Conservation (phyloP, 1,140 invertebrate genomes). For the Anoplolepis gracilipes region DNA sequence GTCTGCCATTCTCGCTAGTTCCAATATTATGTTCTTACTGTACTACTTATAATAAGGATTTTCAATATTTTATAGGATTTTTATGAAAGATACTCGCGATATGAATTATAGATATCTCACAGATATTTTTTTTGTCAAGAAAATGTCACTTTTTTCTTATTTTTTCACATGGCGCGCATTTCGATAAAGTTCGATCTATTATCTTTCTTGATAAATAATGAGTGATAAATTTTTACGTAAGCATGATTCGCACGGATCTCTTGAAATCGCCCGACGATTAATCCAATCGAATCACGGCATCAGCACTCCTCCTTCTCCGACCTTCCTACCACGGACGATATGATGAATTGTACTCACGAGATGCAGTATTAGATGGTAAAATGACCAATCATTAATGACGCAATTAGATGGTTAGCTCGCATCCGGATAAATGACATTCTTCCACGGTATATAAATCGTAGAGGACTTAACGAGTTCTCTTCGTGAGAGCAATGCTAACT, state of each 20-base stretch:
- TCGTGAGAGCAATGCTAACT: not conserved
- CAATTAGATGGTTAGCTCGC: conserved; percentile 39
- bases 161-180: not conserved
- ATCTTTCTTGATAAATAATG: not conserved
- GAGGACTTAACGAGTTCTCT: not conserved
- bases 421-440: conserved; percentile 42
- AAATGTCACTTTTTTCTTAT: not conserved
- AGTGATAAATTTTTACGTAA: not conserved
- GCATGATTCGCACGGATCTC: not conserved
- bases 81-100: not conserved
- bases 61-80: not conserved
- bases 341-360: conserved; percentile 61
- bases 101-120: conserved; percentile 4
- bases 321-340: conserved; percentile 58
- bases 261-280: conserved; percentile 11
- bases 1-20: conserved; percentile 59
- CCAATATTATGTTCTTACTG: conserved; percentile 14
- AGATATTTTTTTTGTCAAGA: not conserved
- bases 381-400: conserved; percentile 64
- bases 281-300: conserved; percentile 54
- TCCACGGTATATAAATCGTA: not conserved
- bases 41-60: not conserved
- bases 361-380: conserved; percentile 70
- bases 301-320: conserved; percentile 55
- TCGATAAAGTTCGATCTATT: not conserved